Conservation (phyloP, 2,888 invertebrate genomes). For the Apoda limacodes region DNA sequence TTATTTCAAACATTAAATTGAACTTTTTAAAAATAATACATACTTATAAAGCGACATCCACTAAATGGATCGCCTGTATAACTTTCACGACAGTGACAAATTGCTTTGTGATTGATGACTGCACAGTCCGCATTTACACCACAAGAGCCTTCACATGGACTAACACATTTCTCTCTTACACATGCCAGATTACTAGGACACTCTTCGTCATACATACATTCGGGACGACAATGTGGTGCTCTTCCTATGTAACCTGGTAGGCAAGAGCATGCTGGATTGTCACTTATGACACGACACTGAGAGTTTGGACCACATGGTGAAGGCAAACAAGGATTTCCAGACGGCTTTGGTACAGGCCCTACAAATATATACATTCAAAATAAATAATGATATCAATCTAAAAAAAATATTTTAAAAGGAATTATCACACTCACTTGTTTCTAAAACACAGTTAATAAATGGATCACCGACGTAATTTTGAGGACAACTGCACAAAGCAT, state of each 20-base stretch:
- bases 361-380: too few relatives aligned
- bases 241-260: constrained; percentile 82
- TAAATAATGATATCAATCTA: neutral
- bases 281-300: constrained; percentile 81
- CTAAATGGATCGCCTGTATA: constrained; percentile 89
- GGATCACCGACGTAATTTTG: constrained; percentile 84
- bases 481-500: constrained; percentile 86
- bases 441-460: constrained; percentile 76
- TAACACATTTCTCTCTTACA: constrained; percentile 82
- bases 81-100: constrained; percentile 83
- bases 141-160: constrained; percentile 89
- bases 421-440: constrained; percentile 72
- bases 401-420: constrained; percentile 3
- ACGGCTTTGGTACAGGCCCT: constrained; percentile 67
- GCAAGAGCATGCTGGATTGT: constrained; percentile 85
- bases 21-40: constrained; percentile 20
- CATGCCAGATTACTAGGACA: constrained; percentile 88
- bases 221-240: constrained; percentile 87
- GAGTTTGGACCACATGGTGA: constrained; percentile 89
- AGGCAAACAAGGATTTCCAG: constrained; percentile 81
- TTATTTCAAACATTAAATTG: neutral
- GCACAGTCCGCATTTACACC: constrained; percentile 82
- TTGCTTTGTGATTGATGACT: constrained; percentile 86
- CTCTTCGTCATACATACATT: constrained; percentile 87
- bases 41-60: constrained; percentile 72